Conservation (phyloP, 2,888 invertebrate genomes). For the Muscina levida region DNA sequence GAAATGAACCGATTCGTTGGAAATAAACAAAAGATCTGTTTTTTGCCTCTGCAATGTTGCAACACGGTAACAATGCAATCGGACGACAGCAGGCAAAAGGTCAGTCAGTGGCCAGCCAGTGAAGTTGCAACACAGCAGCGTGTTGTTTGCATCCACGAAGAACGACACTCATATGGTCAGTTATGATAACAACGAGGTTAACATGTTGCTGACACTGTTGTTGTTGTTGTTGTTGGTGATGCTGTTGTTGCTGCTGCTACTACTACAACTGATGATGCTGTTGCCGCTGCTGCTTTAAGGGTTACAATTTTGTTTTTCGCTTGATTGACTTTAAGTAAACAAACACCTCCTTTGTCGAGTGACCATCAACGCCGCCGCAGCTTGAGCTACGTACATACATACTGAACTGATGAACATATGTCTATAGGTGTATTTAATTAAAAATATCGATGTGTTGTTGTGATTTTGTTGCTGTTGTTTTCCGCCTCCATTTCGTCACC, state of each 20-base stretch:
- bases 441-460: slow-evolving; percentile 22
- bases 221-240: slow-evolving; percentile 19
- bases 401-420: slow-evolving; percentile 40
- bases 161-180: slow-evolving; percentile 55
- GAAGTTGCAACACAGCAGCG: slow-evolving; percentile 33
- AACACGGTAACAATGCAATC: slow-evolving; percentile 53
- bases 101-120: neutral
- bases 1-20: slow-evolving; percentile 42
- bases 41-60: slow-evolving; percentile 55
- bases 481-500: too few species aligned
- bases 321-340: slow-evolving; percentile 54
- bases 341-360: slow-evolving; percentile 41
- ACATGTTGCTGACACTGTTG: slow-evolving; percentile 33
- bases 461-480: neutral
- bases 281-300: neutral
- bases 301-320: slow-evolving; percentile 34
- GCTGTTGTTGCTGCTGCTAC: neutral
- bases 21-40: slow-evolving; percentile 46
- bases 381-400: too few species aligned
- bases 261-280: neutral
- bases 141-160: slow-evolving; percentile 20
- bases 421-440: slow-evolving; percentile 31
- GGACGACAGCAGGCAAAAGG: slow-evolving; percentile 23
- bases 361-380: slow-evolving; percentile 47
- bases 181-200: slow-evolving; percentile 57